Evolutionary conservation across 2,888 invertebrate genomes (phyloP), one percentile per base, ranked within the genome.

Genomic region (Cephus nigrinus): DNA sequence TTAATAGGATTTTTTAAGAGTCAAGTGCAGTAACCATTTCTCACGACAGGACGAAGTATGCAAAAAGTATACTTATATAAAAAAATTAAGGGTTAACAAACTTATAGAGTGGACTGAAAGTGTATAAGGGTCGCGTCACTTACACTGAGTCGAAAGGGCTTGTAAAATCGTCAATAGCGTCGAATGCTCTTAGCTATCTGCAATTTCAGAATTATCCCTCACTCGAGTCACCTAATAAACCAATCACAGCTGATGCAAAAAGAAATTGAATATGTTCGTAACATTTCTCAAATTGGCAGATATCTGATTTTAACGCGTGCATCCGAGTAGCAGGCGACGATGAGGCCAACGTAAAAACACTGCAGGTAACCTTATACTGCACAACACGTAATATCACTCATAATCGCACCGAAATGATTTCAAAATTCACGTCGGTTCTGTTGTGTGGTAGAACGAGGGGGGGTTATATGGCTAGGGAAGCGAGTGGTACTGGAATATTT

Each of bases 141-240:
- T 15, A 40, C 15, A 15, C 5, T 12, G 15, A 40, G 15, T 4
- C 15, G 40, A 76, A 72, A 78, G 68, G 78, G 77, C 80, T 82
- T 81, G 81, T 82, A 84, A 84, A 84, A 80, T 84, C 79, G 79
- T 83, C 83, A 82, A 85, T 84, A 82, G 5, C 12, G 11, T 4
- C 35, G 74, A 5, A 4, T 5, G 5, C 35, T 33, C 35, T 73
- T n/a, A 30, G 23, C 35, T 30, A 9, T 30, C 69, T 69, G 71
- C 35, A 69, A 76, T 78, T 73, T 75, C 79, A 82, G 83, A 82
- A 82, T 82, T 83, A 84, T 83, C 82, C 82, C 79, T 82, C 71
- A 84, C 86, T 86, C 85, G 86, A 86, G 84, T 83, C 85, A 85
- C 85, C 88, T 89, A 86, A 88, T 88, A 84, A 86, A 88, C 87